Evolutionary conservation across 2,888 invertebrate genomes (phyloP).

Genomic region (Chymomyza procnemis): DNA sequence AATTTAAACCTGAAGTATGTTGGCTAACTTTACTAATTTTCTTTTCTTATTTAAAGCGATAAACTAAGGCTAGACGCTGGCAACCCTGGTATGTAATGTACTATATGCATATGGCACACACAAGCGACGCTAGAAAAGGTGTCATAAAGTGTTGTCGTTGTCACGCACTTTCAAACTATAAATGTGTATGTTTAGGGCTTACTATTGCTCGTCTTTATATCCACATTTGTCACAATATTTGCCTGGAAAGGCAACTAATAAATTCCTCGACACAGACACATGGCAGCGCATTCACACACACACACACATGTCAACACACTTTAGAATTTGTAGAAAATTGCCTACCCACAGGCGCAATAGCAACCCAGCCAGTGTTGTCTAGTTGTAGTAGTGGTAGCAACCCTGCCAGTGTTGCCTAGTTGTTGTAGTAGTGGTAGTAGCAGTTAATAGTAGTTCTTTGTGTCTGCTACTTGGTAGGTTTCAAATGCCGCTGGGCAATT

Average conservation of each 20-base stretch:
- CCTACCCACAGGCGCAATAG: constrained; percentile 14
- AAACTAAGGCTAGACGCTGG: no score
- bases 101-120: background rate
- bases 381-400: background rate
- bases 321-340: constrained; percentile 45
- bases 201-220: background rate
- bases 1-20: no score
- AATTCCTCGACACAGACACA: constrained; percentile 47
- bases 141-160: constrained; percentile 1
- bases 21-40: no score
- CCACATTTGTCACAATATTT: constrained; percentile 67
- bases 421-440: no score
- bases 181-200: no score
- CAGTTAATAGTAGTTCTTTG: background rate
- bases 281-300: constrained; percentile 13
- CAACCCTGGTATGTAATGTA: background rate
- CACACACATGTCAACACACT: constrained; percentile 46
- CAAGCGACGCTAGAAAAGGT: background rate
- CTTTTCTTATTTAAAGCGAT: no score
- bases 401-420: background rate
- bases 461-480: constrained; percentile 10
- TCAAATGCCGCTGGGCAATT: constrained; percentile 34
- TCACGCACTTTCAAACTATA: constrained; percentile 28
- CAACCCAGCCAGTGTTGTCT: background rate
- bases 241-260: constrained; percentile 65